Percentiles rank a stretch among this genome's conserved stretches.
These are phyloP conservation scores for Xylocopa sonorina DNA, from an alignment of 1,140 invertebrate species.

Conservation along the genomic window DNA sequence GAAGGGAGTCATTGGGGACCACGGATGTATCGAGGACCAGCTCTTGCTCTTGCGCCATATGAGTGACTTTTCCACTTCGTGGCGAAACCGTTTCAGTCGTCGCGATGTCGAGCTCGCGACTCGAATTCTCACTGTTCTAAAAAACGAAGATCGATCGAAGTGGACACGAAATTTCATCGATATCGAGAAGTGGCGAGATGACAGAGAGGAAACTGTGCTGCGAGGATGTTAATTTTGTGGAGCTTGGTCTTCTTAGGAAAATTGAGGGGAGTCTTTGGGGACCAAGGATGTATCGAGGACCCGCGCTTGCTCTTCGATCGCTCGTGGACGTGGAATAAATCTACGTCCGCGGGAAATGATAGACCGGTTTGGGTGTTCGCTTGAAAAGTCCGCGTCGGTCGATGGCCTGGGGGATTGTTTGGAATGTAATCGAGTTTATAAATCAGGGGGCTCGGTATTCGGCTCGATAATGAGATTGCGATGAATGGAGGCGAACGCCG, in stretches of 20 bases:
- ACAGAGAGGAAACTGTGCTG: slow-evolving; percentile 4
- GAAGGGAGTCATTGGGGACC: slow-evolving; percentile 18
- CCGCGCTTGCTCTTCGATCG: too few relatives aligned
- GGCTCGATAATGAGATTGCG: neutral
- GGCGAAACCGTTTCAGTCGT: too few relatives aligned
- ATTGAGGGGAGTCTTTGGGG: slow-evolving; percentile 24
- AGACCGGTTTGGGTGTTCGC: neutral
- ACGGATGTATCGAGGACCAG: slow-evolving; percentile 19
- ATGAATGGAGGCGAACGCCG: neutral
- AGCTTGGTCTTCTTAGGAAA: slow-evolving; percentile 11
- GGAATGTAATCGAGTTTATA: neutral
- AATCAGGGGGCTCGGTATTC: too few relatives aligned
- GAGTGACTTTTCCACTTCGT: too few relatives aligned
- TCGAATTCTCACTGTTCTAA: neutral
- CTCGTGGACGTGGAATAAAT: slow-evolving; percentile 43
- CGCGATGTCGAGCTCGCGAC: neutral
- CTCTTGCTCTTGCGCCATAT: too few relatives aligned
- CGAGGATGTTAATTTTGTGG: slow-evolving; percentile 35
- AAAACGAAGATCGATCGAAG: slow-evolving; percentile 37
- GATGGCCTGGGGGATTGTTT: too few relatives aligned
- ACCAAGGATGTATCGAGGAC: slow-evolving; percentile 18
- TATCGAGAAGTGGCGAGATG: neutral
- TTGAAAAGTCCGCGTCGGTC: neutral
- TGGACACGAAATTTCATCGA: neutral
- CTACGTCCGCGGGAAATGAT: slow-evolving; percentile 22